These are phyloP conservation scores for Tortrix viridana DNA, from an alignment of 2,888 invertebrate genomes.

Conservation along the genomic window DNA sequence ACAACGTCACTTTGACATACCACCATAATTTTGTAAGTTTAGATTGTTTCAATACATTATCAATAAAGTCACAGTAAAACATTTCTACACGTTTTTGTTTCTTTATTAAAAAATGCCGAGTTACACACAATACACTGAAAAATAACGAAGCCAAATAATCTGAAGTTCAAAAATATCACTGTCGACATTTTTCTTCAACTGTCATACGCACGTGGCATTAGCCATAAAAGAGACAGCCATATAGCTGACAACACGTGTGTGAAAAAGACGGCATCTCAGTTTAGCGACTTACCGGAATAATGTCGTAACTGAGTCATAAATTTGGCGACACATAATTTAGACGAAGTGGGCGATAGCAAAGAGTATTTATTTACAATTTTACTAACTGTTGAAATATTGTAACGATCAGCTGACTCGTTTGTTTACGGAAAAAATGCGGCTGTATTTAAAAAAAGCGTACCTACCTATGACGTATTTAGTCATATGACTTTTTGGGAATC, in stretches of 20 bases:
- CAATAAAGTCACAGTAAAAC: too few relatives aligned
- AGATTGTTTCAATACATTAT: too few relatives aligned
- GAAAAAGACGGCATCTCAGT: neutral
- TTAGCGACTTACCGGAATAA: neutral
- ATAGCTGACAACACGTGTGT: neutral
- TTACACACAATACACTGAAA: too few relatives aligned
- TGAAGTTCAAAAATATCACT: slow-evolving; percentile 3
- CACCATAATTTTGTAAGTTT: too few relatives aligned
- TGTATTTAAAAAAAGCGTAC: neutral
- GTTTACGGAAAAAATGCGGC: slow-evolving; percentile 9
- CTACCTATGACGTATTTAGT: neutral
- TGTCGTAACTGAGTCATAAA: slow-evolving; percentile 17
- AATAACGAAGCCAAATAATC: neutral
- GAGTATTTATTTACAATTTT: slow-evolving; percentile 22
- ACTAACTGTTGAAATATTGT: slow-evolving; percentile 19
- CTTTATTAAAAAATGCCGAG: too few relatives aligned
- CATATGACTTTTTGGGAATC: neutral
- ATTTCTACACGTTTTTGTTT: too few relatives aligned
- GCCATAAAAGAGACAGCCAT: neutral
- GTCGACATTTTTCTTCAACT: slow-evolving; percentile 4
- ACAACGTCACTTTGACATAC: too few relatives aligned
- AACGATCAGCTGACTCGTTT: slow-evolving; percentile 14
- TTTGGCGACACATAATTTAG: slow-evolving; percentile 16
- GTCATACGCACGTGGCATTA: neutral
- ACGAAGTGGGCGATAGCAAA: slow-evolving; percentile 5